Evolutionary conservation across 2,888 invertebrate species (phyloP), one percentile per base, ranked within the genome.

Genomic region (Miltochrista miniata): DNA sequence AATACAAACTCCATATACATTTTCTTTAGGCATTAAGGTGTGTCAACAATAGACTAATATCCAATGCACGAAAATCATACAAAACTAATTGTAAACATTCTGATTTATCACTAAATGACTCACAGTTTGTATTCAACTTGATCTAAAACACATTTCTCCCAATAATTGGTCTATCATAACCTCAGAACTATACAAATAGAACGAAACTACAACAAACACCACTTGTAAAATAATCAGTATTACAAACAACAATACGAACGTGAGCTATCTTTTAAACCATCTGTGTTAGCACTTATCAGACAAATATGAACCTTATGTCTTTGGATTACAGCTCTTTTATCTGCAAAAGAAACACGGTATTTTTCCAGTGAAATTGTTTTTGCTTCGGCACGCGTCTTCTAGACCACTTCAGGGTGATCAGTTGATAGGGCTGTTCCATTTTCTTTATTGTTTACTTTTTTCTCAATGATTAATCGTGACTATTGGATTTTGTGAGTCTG

Each of bases 221-320:
- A 73, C 69, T 72, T 69, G 71, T 64, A 72, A 73, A 76, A 76
- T 80, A 81, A 87, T 82, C 82, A 81, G 78, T 78, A 81, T 76
- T 70, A 77, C 78, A 80, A 86, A 87, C 83, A 81, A 79, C 74
- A 77, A 81, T 79, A 72, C 67, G 72, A 81, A 81, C 85, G 84
- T 85, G 83, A 85, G 76, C 75, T 77, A 77, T 79, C 71, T 73
- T 51, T 45, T 48, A 39, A 46, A 59, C 55, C 50, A 64, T 56
- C 57, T 52, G 40, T 45, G 15, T 48, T 12, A 45, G 9, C 15
- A 45, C 14, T 7, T 30, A 24, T 14, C 12, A 12, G 13, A 11
- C 43, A 1, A 77, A 64, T 62, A 42, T 60, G 9, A 59, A 52
- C 62, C 55, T 58, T 76, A 62, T 7, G 0, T 0, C 7, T 2